Base-by-base conservation (phyloP, 2,797 vertebrate genomes). In the Bryconaethiops microstoma region DNA sequence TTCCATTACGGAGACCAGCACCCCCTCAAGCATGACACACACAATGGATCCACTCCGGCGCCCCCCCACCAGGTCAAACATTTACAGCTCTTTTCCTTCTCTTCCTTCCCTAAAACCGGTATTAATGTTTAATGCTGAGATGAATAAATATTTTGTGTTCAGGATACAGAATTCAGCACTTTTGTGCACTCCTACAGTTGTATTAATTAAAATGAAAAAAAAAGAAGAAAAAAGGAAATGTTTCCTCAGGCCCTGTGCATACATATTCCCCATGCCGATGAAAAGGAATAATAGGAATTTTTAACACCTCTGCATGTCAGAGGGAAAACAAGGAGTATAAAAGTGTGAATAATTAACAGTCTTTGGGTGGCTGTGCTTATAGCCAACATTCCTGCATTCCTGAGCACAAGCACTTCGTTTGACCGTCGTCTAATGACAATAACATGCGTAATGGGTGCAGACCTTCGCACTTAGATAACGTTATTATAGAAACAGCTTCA, bases 91-190 rank as follows among this genome's bases (percentile, higher is more conserved):
- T 85, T 82, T 79, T 72, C 62, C 63, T 79, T 68, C 59, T 74
- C 40, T 87, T 75, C 62, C 77, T 76, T 57, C 64, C 72, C 78
- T 80, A 78, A 84, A 86, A 85, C 83, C 62, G 16, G 21, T n/a
- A 81, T 88, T 86, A 86, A 86, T 88, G 57, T 88, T 89, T 88
- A 84, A 88, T 88, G 73, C 54, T 12, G 52, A 50, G 19, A 73
- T 78, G 79, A 82, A 85, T 82, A 86, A 85, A 85, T 88, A 82
- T 81, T 79, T 83, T 79, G 80, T 82, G 77, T 70, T 21, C 63
- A 52, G 59, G 69, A 79, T 77, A 81, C 54, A 79, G 62, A 67
- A 76, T 85, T 86, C 84, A 84, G 87, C 83, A 80, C 42, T 84
- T 87, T 84, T 60, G 67, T 42, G 63, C 54, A 69, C 71, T 64